Evolutionary conservation across 2,113 vertebrate genomes (phyloP).

Genomic region (Damaliscus lunatus): DNA sequence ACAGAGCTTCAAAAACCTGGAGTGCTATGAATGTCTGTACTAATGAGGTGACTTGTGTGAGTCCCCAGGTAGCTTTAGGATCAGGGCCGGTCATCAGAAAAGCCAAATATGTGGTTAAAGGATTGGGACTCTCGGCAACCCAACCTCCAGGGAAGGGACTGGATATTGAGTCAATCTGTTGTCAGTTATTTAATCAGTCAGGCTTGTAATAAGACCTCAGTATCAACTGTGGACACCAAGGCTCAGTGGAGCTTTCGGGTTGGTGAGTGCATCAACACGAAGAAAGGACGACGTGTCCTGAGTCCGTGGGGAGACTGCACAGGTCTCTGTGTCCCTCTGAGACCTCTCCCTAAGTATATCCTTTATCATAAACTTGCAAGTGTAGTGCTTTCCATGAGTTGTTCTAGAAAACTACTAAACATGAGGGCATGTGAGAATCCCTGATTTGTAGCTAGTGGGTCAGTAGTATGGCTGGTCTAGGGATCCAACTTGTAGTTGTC

Average conservation of each 20-base stretch:
- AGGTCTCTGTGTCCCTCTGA: neutral
- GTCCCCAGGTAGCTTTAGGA: no score
- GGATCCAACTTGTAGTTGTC: neutral
- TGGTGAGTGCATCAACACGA: accelerated
- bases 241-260: neutral
- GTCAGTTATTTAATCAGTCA: neutral
- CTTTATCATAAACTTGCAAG: neutral
- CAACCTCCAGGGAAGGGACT: neutral
- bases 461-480: no score
- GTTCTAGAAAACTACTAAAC: neutral
- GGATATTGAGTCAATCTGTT: neutral
- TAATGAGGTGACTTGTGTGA: no score
- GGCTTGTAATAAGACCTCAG: neutral
- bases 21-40: neutral
- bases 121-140: no score
- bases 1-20: neutral
- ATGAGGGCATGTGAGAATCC: neutral
- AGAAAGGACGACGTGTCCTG: neutral
- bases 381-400: neutral
- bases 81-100: neutral
- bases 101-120: neutral
- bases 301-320: no score
- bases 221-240: neutral
- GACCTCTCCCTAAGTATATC: neutral
- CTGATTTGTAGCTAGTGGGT: neutral